Percentiles rank a stretch among this genome's conserved stretches.
phyloP scores from a whole-genome alignment of 2,888 invertebrate species.

The Metopia argyrocephala region DNA sequence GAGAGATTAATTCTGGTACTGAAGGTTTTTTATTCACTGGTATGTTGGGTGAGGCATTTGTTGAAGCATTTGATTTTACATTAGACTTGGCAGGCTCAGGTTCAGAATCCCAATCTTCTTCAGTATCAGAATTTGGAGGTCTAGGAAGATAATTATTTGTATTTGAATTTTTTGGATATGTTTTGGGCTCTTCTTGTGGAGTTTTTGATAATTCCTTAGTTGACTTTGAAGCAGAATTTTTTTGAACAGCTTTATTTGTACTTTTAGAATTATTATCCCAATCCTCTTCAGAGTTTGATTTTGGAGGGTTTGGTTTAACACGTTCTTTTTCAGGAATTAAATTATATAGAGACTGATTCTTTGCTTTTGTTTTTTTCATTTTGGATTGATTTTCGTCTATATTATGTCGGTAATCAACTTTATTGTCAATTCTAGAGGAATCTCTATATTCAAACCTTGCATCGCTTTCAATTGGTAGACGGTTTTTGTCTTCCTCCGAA shows the following conservation, averaged over 20 bases:
- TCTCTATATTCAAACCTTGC: not conserved
- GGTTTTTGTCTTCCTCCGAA: conserved; percentile 46
- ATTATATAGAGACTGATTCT: not conserved
- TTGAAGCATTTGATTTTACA: not conserved
- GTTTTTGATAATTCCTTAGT: not conserved
- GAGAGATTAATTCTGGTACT: not conserved
- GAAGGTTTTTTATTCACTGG: not conserved
- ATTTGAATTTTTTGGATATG: not conserved
- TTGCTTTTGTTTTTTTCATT: not conserved
- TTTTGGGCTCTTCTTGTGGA: not conserved
- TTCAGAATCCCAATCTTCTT: conserved; percentile 68
- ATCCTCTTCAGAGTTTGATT: not conserved
- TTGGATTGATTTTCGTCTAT: not conserved
- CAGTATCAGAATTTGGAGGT: conserved; percentile 53
- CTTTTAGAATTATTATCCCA: not conserved
- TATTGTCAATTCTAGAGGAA: conserved; percentile 11
- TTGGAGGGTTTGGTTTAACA: not conserved
- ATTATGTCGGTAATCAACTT: not conserved
- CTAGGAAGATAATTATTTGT: not conserved
- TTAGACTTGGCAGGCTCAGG: conserved; percentile 34
- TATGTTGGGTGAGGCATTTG: not conserved
- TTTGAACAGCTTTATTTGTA: not conserved
- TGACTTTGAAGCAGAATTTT: not conserved
- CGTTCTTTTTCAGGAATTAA: not conserved
- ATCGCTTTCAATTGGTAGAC: not conserved